Evolutionary conservation across 2,113 vertebrate species (phyloP).

Genomic region (Vireo altiloquus): DNA sequence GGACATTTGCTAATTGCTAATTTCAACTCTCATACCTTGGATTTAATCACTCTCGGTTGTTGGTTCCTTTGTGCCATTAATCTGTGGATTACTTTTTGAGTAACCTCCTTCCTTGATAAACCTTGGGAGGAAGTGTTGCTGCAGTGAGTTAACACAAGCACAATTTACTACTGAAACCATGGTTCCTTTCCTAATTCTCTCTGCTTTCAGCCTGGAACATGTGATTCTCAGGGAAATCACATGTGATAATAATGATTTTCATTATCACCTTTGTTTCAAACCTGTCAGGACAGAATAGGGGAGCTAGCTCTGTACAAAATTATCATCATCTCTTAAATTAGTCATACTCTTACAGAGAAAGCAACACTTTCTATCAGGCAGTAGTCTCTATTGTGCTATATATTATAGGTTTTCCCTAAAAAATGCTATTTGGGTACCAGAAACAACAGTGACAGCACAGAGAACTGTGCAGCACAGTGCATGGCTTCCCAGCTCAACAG

Average conservation of each 20-base stretch:
- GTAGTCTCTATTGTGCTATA: not conserved
- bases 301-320: not conserved
- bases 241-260: too few relatives aligned
- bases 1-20: not conserved
- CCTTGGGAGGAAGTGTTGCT: not conserved
- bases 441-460: not conserved
- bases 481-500: not conserved
- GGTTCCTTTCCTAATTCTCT: not conserved
- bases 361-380: not conserved
- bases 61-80: not conserved
- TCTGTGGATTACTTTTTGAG: not conserved
- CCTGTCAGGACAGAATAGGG: not conserved
- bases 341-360: not conserved
- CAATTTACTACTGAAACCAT: not conserved
- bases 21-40: not conserved
- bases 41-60: not conserved
- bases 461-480: not conserved
- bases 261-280: not conserved
- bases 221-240: not conserved
- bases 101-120: not conserved
- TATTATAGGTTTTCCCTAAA: not conserved
- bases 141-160: not conserved
- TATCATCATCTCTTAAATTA: accelerated
- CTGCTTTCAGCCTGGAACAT: not conserved
- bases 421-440: not conserved